Base-by-base conservation (phyloP, 2,888 invertebrate species). In the Lamellibrachia satsuma region DNA sequence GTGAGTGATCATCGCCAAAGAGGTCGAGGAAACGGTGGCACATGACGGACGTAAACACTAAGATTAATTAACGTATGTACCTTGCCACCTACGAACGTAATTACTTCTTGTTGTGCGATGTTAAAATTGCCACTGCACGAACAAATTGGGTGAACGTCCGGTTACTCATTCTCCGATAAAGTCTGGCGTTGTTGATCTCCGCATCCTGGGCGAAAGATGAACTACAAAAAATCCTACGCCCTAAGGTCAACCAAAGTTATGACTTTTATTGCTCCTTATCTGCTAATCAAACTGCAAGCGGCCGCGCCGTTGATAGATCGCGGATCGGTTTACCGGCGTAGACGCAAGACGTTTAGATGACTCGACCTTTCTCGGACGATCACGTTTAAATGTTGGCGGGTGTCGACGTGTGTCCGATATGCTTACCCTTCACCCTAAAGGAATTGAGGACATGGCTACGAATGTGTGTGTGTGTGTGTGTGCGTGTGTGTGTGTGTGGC, bases 221-320 rank as follows among this genome's bases (percentile, higher is more conserved):
- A 6, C 75, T 75, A 75, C n/a, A 75, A 75, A 75, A 75, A 75
- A 75, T 75, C 22, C 75, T 15, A 75, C 75, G 75, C 75, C 75
- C 75, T 75, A n/a, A 75, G 75, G 75, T 75, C 75, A 75, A 75
- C 6, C n/a, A 75, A 75, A 75, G 75, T 75, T 75, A 75, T 75
- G 15, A 75, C n/a, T 75, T 75, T 75, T 75, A 75, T 75, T 22
- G 75, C 75, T 75, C 75, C 75, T 75, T 22, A 75, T 75, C 75
- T 75, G 75, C 22, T 75, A 2, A 75, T 75, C 75, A n/a, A 75
- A 75, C 75, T 75, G 75, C n/a, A 22, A 22, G 75, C 75, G 22
- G 6, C 75, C 75, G 9, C 15, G 75, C 75, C 22, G 75, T 75
- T 75, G 75, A 75, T 15, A n/a, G 75, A 75, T 75, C 6, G n/a